Evolutionary conservation across 2,888 invertebrate genomes (phyloP), one percentile per base, ranked within the genome.

Genomic region (Rhimphoctona megacephalus): DNA sequence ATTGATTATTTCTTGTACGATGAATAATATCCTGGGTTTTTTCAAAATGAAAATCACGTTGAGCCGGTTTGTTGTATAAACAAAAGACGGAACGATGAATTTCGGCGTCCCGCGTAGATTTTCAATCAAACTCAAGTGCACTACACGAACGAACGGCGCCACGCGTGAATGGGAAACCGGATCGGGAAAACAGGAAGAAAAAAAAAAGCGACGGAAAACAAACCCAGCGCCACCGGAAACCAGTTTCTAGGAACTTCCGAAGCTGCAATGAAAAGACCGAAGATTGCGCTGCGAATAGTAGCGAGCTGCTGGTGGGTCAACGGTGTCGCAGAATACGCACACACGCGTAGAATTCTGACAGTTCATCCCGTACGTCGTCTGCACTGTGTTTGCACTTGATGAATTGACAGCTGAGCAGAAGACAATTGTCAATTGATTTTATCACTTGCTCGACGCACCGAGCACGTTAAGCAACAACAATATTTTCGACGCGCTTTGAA

Each of bases 351-450:
- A 69, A 61, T 67, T 81, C 78, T 81, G 85, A 85, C 85, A 85
- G 85, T 78, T 77, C 76, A 64, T 52, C 33, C 67, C 61, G 22
- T 66, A 57, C 72, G 85, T 86, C 85, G 85, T 86, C 85, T 86
- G 85, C 77, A 66, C 36, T 22, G 5, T 33, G 36, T 64, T n/a
- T 46, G 61, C 74, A 76, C 30, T 54, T 43, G 78, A 49, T 83
- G 73, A 70, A 85, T 88, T 89, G 81, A 89, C 89, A 87, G 88
- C 66, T 74, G 69, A 78, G 43, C 57, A 52, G 33, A 54, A 79
- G 22, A 69, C 36, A 39, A 84, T 54, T 66, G 61, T 76, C n/a
- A 61, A 61, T 22, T 43, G 49, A 78, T 39, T 25, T 33, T 61
- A 73, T 49, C 57, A 72, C 83, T 78, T 57, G 72, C 49, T 33